Evolutionary conservation across 2,888 invertebrate species (phyloP), one percentile per base, ranked within the genome.

Genomic region (Lithodes maja): DNA sequence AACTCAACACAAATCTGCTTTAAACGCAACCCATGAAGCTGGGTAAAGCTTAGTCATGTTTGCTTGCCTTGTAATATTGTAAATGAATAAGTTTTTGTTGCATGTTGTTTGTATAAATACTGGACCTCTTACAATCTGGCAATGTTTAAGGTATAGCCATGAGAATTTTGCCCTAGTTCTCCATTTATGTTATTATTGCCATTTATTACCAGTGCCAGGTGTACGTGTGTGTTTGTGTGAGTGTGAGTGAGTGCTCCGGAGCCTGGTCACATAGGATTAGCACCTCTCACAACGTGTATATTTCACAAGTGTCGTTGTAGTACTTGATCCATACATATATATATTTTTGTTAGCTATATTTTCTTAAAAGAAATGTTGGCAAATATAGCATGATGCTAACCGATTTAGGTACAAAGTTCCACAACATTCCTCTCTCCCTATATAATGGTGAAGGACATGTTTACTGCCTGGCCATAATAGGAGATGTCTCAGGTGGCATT

Each of bases 361-460:
- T 89, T 89, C 89, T 69, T 89, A 89, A 89, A 75, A 78, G 85
- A 86, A 85, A 89, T 89, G 89, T 89, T 89, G 89, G 81, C 69
- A 86, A 86, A 83, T 85, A 89, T 86, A 69, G 85, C 83, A 78
- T 81, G 85, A 81, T 85, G 85, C 77, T 86, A 74, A 89, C 85
- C 69, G 75, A 83, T 86, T 86, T 89, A 83, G 89, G 89, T 89
- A 89, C 89, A 89, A 89, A 87, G 82, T 83, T 86, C 85, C 85
- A 89, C 81, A 85, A 89, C 89, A 89, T 89, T 89, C 89, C 89
- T 89, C 89, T 89, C 89, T 89, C 89, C 89, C 89, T 89, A 85
- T 89, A 69, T 54, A 61, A 89, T 86, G 89, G 89, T 86, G 85
- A 86, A 86, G 86, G 89, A 87, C 83, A 55, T 83, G 71, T 83